Percentiles rank a stretch among this genome's conserved stretches.
These are phyloP conservation scores for Epizoanthus rinbou DNA, from an alignment of 92 coral and sea anemone genomes.

Conservation along the genomic window DNA sequence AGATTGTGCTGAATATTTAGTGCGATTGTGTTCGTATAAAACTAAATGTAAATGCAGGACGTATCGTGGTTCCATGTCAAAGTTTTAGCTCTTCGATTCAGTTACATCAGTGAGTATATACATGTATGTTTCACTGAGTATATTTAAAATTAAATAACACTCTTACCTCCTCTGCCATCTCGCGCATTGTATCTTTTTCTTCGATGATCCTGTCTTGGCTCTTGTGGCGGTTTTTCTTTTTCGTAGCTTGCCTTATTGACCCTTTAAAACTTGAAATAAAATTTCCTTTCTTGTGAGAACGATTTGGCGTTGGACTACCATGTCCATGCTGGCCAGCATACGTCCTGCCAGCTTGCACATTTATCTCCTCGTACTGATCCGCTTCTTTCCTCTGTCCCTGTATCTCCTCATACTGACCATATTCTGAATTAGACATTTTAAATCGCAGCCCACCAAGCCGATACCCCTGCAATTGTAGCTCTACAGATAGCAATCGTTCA, in stretches of 20 bases:
- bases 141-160: too few species aligned
- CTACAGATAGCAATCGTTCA: not conserved
- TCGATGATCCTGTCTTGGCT: conserved; percentile 29
- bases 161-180: conserved; percentile 39
- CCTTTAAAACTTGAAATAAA: conserved; percentile 39
- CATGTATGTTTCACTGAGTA: too few species aligned
- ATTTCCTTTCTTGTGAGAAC: conserved; percentile 23
- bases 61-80: too few species aligned
- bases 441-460: not conserved
- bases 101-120: too few species aligned
- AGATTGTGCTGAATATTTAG: too few species aligned
- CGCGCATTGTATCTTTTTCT: conserved; percentile 27
- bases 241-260: conserved; percentile 37
- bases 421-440: conserved; percentile 38
- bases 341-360: conserved; percentile 6
- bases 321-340: conserved; percentile 20
- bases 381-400: not conserved
- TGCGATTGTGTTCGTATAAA: too few species aligned
- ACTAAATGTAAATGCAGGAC: too few species aligned
- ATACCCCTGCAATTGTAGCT: not conserved
- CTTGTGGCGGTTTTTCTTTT: conserved; percentile 25
- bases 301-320: conserved; percentile 25
- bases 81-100: too few species aligned
- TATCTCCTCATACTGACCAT: conserved; percentile 38
- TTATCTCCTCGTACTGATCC: conserved; percentile 11